These are phyloP conservation scores for Scaptomyza cyrtandrae DNA, from an alignment of 2,888 invertebrate genomes.

Conservation along the genomic window DNA sequence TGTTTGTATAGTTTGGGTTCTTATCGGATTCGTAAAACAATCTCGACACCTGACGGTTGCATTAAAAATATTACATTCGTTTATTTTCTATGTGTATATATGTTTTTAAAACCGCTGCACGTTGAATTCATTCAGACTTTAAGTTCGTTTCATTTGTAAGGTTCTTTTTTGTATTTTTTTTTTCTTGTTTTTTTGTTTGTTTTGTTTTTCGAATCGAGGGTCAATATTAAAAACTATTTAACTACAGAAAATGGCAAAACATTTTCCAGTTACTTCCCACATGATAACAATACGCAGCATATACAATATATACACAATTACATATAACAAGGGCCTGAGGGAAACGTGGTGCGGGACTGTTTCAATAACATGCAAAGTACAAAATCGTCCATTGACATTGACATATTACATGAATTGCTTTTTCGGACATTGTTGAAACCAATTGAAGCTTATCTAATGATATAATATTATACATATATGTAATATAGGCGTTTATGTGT, in stretches of 20 bases:
- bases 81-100: conserved; percentile 46
- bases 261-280: conserved; percentile 25
- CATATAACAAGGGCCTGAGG: conserved; percentile 69
- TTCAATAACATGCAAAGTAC: conserved; percentile 30
- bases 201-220: conserved; percentile 33
- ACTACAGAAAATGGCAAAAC: conserved; percentile 39
- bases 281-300: conserved; percentile 47
- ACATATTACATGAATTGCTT: conserved; percentile 8
- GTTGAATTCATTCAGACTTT: conserved; percentile 77
- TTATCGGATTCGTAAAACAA: conserved; percentile 32
- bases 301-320: conserved; percentile 17
- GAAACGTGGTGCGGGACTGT: conserved; percentile 41
- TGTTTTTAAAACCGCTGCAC: conserved; percentile 75
- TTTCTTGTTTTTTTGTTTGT: neutral
- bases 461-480: neutral
- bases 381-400: conserved; percentile 10
- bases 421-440: conserved; percentile 52
- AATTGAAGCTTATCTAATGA: conserved; percentile 50
- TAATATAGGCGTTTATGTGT: conserved; percentile 22
- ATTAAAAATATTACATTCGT: conserved; percentile 53
- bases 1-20: conserved; percentile 35
- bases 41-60: conserved; percentile 16
- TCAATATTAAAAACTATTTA: conserved; percentile 57
- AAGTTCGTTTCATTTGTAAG: conserved; percentile 77
- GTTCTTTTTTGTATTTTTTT: conserved; percentile 47